Evolutionary conservation across 2,888 invertebrate genomes (phyloP), one percentile per base, ranked within the genome.

Genomic region (Platyscelio sp.): DNA sequence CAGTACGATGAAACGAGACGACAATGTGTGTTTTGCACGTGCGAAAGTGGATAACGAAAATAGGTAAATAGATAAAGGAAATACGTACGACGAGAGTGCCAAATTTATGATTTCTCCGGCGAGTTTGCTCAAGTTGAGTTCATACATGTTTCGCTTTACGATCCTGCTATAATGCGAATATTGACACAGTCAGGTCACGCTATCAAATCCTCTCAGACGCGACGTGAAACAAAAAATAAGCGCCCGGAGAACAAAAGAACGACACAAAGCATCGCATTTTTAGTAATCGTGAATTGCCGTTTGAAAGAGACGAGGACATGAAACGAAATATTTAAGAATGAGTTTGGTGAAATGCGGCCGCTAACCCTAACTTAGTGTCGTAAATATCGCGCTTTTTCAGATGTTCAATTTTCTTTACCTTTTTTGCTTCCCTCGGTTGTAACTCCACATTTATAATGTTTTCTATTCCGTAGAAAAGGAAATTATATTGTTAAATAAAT

Each of bases 31-130:
- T 43, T 67, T 27, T 72, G 40, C 27, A 60, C 65, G 80, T 65
- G 75, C 70, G 58, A 76, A 40, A 58, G 43, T 54, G 68, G 75
- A 70, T 81, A 74, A 75, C 68, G 81, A 80, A 80, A 80, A 74
- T 74, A 68, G 80, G 81, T 81, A 80, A 80, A 81, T 81, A 75
- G 81, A 75, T 75, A 75, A 75, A 81, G 68, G 81, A 63, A 81
- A 70, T 70, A 61, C 46, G 27, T 51, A 24, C 70, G 81, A 81
- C 63, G 76, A 70, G 29, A 65, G 49, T 26, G 40, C 51, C 49
- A 60, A 75, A 82, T 82, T 76, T 82, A 76, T 82, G 70, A 81
- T 75, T 81, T 63, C 70, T 61, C 75, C 54, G 43, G 49, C 46
- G 56, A 18, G 70, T 81, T 81, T 81, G 46, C 63, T 60, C 65